Evolutionary conservation across 1,140 invertebrate genomes (phyloP).

Genomic region (Oncopodura yosiiana): DNA sequence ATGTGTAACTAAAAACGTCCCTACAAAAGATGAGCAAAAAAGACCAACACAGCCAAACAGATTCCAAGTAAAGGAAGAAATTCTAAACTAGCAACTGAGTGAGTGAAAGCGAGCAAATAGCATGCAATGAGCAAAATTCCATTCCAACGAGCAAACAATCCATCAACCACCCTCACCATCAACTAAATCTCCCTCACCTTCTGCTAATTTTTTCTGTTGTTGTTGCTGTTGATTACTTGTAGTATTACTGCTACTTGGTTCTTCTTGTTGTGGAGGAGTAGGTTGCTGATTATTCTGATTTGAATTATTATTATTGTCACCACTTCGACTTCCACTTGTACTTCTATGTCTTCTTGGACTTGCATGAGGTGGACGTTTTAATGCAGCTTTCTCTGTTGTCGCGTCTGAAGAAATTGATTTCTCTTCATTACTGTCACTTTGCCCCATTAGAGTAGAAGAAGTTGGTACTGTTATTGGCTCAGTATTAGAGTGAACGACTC

Average conservation of each 20-base stretch:
- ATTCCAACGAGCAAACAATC: slow-evolving; percentile 26
- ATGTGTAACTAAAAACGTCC: not conserved
- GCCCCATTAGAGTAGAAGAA: no score
- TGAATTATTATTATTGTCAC: not conserved
- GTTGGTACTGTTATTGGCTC: no score
- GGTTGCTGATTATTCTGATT: slow-evolving; percentile 1
- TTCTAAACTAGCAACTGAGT: slow-evolving; percentile 26
- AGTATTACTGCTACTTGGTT: no score
- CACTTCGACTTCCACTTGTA: not conserved
- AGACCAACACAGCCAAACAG: slow-evolving; percentile 29
- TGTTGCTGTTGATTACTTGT: not conserved
- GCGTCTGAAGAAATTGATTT: no score
- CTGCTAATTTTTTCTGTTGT: slow-evolving; percentile 4
- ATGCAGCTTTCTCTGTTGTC: no score
- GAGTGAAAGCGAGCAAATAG: slow-evolving; percentile 34
- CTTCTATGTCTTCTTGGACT: no score
- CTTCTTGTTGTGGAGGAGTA: not conserved
- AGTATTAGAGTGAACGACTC: no score
- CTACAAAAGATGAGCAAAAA: slow-evolving; percentile 23
- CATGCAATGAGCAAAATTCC: slow-evolving; percentile 31
- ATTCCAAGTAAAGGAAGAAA: slow-evolving; percentile 29
- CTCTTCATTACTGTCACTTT: no score
- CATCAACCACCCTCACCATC: not conserved
- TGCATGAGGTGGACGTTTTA: no score
- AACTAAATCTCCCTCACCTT: slow-evolving; percentile 21